A percentile compares a stretch with the other conserved stretches of the same genome.
These are phyloP conservation scores for Pollenia labialis DNA, from an alignment of 2,888 invertebrate genomes.

Conservation along the genomic window DNA sequence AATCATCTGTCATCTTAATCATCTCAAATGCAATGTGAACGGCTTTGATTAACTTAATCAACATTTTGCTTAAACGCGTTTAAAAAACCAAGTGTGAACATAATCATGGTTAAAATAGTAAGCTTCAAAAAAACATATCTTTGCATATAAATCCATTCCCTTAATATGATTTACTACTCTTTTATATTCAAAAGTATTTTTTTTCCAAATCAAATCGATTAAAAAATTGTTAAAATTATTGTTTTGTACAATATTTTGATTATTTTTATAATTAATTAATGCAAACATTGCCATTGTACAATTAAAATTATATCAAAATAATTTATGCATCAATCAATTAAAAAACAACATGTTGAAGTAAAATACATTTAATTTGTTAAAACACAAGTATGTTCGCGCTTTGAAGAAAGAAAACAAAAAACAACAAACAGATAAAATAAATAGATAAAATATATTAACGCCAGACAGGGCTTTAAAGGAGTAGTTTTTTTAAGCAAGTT, in stretches of 20 bases:
- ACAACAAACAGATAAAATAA: neutral
- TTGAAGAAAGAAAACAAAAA: neutral
- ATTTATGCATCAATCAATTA: constrained; percentile 52
- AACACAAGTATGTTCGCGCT: constrained; percentile 18
- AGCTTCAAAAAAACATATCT: too few relatives aligned
- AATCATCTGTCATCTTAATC: too few relatives aligned
- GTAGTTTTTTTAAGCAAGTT: neutral
- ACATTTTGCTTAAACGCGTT: too few relatives aligned
- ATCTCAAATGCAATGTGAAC: too few relatives aligned
- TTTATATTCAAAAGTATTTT: neutral
- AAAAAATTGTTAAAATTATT: neutral
- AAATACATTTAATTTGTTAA: constrained; percentile 34
- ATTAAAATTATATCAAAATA: constrained; percentile 40
- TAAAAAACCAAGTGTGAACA: too few relatives aligned
- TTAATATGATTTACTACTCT: too few relatives aligned
- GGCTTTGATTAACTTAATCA: too few relatives aligned
- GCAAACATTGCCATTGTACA: constrained; percentile 33
- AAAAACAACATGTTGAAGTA: constrained; percentile 17
- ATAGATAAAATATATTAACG: neutral
- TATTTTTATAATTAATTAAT: constrained; percentile 46
- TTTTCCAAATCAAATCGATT: constrained; percentile 3
- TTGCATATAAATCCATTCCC: too few relatives aligned
- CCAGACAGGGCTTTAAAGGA: constrained; percentile 18
- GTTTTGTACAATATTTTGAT: neutral
- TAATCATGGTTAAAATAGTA: too few relatives aligned